A percentile compares a stretch with the other conserved stretches of the same genome.
Evolutionary conservation across 2,888 invertebrate genomes (phyloP).

Genomic region (Hemithea aestivaria): DNA sequence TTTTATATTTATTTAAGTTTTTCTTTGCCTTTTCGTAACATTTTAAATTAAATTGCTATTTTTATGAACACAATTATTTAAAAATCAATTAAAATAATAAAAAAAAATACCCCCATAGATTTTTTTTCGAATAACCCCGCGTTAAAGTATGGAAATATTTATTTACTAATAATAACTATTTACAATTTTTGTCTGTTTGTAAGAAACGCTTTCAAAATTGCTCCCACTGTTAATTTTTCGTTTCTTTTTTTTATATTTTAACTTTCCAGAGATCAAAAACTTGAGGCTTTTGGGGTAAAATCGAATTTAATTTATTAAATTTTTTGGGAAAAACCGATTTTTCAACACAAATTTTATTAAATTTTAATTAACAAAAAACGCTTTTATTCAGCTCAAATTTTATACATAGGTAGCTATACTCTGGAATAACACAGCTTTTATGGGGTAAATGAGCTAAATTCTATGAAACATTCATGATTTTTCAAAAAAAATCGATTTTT

Average conservation of each 20-base stretch:
- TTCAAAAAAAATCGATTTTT: neutral
- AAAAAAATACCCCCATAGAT: no score
- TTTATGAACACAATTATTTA: no score
- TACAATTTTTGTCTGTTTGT: slow-evolving; percentile 5
- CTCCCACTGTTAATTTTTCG: slow-evolving; percentile 24
- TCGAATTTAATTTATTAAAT: slow-evolving; percentile 4
- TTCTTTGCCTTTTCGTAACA: no score
- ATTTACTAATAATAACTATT: slow-evolving; percentile 22
- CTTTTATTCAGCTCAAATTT: no score
- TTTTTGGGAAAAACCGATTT: neutral
- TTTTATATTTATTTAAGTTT: no score
- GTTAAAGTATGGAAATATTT: slow-evolving; percentile 14
- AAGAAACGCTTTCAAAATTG: slow-evolving; percentile 26
- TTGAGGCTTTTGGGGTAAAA: slow-evolving; percentile 11
- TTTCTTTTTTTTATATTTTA: slow-evolving; percentile 14
- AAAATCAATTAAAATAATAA: no score
- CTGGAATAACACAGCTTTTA: no score
- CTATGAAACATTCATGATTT: no score
- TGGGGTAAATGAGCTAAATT: no score
- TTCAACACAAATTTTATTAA: neutral
- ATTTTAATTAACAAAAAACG: no score
- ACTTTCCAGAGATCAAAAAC: slow-evolving; percentile 24
- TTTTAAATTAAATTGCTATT: no score
- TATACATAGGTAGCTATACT: no score
- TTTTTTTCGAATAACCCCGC: slow-evolving; percentile 17